Evolutionary conservation across 2,888 invertebrate genomes (phyloP).

Genomic region (Pterostichus niger): DNA sequence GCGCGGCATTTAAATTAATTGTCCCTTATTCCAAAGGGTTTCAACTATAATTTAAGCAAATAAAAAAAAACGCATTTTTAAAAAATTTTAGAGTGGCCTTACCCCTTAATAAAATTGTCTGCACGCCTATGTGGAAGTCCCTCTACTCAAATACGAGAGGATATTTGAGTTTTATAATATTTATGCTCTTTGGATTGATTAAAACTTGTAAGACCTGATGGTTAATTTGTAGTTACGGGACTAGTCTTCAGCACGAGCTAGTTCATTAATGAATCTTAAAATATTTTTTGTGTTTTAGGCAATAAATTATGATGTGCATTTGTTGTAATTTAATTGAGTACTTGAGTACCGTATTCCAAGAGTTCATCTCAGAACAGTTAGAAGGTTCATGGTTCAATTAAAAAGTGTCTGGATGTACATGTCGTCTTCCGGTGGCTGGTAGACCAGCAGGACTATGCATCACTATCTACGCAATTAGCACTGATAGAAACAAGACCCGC

Average conservation of each 20-base stretch:
- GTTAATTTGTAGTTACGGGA: conserved; percentile 36
- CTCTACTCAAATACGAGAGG: not conserved
- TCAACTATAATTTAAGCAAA: no score
- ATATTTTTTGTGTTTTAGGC: conserved; percentile 14
- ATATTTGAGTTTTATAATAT: conserved; percentile 44
- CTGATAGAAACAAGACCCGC: no score
- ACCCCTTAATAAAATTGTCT: not conserved
- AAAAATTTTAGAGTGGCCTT: no score
- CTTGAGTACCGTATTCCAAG: conserved; percentile 15
- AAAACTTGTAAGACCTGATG: conserved; percentile 17
- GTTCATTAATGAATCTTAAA: conserved; percentile 27
- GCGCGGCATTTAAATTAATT: no score
- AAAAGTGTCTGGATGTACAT: no score
- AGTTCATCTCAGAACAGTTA: not conserved
- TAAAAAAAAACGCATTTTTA: no score
- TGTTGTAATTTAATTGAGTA: conserved; percentile 41
- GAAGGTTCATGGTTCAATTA: conserved; percentile 6
- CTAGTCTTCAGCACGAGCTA: not conserved
- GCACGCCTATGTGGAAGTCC: not conserved
- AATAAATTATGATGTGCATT: conserved; percentile 28
- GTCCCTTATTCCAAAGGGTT: no score
- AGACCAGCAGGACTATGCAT: no score
- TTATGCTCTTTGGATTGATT: not conserved
- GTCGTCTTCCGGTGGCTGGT: no score
- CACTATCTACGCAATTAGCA: no score